Evolutionary conservation across 2,888 invertebrate species (phyloP), one percentile per base, ranked within the genome.

Genomic region (Temnothorax rugatulus): DNA sequence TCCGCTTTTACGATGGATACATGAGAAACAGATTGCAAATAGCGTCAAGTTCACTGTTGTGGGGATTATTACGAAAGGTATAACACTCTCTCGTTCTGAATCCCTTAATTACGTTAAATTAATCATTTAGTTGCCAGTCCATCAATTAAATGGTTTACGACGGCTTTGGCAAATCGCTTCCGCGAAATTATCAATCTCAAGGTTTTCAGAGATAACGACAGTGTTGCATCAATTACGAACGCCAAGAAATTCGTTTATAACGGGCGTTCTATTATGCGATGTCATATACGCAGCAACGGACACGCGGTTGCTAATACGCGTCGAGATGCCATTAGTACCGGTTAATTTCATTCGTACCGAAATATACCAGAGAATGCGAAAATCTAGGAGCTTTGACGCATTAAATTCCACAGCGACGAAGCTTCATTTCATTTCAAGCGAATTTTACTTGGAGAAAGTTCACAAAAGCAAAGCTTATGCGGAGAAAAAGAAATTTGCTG

Each of bases 11-110:
- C 61, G 34, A 63, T 29, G 52, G 66, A 44, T 82, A 87, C 89
- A 87, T 92, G 92, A 92, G 91, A 92, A 91, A 89, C 84, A 73
- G 69, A 85, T 82, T 79, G 69, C 50, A 84, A 74, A 41, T 52
- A 44, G 47, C 64, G 74, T 84, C 89, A 90, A 89, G 88, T 92
- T 93, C 91, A 93, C 90, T 92, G 90, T 87, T 92, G 90, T 84
- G 86, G 85, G 64, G 86, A 85, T 87, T 90, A 88, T 88, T 85
- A 82, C 83, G 85, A 87, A 85, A 88, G 83, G 68, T 61, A 81
- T 81, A 44, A 64, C 74, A 76, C 66, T 71, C 82, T 84, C 34
- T 85, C 84, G 54, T 83, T 84, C 64, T 83, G 89, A 88, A 54
- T 18, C 9, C 68, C 75, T 54, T 91, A 91, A 91, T 90, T 88